Conservation (phyloP, 2,888 invertebrate species). For the Penaeus monodon region DNA sequence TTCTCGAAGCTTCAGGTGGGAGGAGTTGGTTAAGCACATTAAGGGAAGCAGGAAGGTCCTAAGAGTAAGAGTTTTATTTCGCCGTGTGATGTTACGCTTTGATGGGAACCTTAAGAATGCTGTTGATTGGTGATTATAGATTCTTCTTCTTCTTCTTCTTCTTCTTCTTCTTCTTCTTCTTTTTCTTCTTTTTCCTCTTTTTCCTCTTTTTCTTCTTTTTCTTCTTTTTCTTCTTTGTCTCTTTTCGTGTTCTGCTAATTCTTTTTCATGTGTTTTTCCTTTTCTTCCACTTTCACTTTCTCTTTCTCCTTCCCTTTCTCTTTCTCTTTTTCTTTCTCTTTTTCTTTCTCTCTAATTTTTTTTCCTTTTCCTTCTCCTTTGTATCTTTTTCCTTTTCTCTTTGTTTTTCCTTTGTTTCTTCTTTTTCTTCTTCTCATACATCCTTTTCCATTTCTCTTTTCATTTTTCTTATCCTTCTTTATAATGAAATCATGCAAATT, state of each 20-base stretch:
- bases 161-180: background rate
- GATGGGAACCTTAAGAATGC: too few relatives aligned
- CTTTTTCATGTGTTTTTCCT: too few relatives aligned
- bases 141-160: background rate
- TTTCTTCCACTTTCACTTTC: background rate
- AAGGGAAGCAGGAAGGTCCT: too few relatives aligned
- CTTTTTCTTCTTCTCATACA: background rate
- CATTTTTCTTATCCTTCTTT: background rate
- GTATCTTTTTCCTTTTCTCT: background rate
- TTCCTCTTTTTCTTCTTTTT: background rate
- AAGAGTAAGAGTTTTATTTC: too few relatives aligned
- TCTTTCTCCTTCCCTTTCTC: background rate
- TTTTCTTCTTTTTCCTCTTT: background rate
- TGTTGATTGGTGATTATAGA: background rate
- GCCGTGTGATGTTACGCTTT: too few relatives aligned
- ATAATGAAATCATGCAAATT: too few relatives aligned
- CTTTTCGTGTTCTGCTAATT: too few relatives aligned
- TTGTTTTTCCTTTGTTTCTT: background rate
- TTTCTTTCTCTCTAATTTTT: background rate
- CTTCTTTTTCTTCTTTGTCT: background rate
- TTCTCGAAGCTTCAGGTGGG: conserved; percentile 47
- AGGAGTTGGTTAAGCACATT: background rate
- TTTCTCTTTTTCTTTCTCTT: background rate
- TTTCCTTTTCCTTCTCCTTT: background rate
- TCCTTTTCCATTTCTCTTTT: background rate